Evolutionary conservation across 2,888 invertebrate species (phyloP).

Genomic region (Dendrolimus pini): DNA sequence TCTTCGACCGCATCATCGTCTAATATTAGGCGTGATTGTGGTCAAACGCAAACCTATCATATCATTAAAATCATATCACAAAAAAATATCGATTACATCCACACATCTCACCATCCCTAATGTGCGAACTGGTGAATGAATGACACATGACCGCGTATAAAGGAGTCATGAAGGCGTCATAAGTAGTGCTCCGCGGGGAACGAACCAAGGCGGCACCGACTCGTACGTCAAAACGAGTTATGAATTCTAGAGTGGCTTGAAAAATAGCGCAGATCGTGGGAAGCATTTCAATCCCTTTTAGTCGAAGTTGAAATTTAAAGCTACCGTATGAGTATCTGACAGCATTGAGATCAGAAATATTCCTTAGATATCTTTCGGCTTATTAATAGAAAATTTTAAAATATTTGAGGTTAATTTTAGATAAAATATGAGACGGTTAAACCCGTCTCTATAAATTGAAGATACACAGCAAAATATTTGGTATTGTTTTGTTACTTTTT

Average conservation of each 20-base stretch:
- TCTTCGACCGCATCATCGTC: no score
- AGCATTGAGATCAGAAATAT: conserved; percentile 22
- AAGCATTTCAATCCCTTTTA: conserved; percentile 26
- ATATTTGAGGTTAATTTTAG: no score
- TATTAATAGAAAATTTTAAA: conserved; percentile 5
- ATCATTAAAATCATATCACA: no score
- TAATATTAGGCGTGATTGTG: no score
- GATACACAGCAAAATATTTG: no score
- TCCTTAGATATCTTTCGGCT: conserved; percentile 6
- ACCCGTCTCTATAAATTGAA: no score
- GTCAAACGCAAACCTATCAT: no score
- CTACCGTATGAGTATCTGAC: conserved; percentile 19
- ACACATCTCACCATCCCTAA: not conserved
- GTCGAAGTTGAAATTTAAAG: conserved; percentile 18
- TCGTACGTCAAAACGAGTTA: conserved; percentile 46
- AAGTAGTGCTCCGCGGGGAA: conserved; percentile 41
- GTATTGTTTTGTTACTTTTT: no score
- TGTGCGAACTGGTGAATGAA: not conserved
- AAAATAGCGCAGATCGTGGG: conserved; percentile 39
- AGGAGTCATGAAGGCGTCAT: conserved; percentile 32
- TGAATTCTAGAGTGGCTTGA: conserved; percentile 54
- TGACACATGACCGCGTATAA: conserved; percentile 4
- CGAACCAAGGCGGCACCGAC: conserved; percentile 22
- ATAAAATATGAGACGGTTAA: no score
- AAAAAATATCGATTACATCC: no score